A percentile compares a stretch with the other conserved stretches of the same genome.
Evolutionary conservation across 92 coral and sea anemone species (phyloP).

Genomic region (Actinostola sp.): DNA sequence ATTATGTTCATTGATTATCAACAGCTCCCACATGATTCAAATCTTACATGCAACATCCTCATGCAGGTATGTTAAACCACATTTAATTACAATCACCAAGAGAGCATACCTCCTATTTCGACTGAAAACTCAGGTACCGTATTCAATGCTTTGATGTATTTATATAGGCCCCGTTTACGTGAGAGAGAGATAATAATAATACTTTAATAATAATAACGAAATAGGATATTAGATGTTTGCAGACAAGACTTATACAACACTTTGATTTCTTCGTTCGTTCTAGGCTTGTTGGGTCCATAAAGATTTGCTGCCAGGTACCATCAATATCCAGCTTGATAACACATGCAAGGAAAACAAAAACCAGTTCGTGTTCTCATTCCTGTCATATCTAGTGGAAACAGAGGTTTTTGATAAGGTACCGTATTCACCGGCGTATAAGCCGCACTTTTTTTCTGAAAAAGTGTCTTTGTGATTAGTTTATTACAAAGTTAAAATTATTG

Average conservation of each 20-base stretch:
- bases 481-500: no score
- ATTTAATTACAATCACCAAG: not conserved
- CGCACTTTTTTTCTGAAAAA: no score
- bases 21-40: conserved; percentile 57
- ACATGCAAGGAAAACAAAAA: conserved; percentile 72
- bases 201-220: no score
- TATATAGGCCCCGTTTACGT: no score
- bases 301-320: conserved; percentile 34
- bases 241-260: no score
- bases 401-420: conserved; percentile 57
- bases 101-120: no score
- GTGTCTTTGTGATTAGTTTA: no score
- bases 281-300: conserved; percentile 62
- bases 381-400: conserved; percentile 52
- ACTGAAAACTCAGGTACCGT: no score
- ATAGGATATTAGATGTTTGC: no score
- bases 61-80: conserved; percentile 60
- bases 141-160: no score
- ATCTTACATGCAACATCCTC: conserved; percentile 34
- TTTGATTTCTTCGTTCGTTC: not conserved
- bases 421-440: no score
- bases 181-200: no score
- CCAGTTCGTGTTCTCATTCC: conserved; percentile 42
- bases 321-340: conserved; percentile 56
- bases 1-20: conserved; percentile 53